Evolutionary conservation across 1,140 invertebrate species (phyloP), one percentile per base, ranked within the genome.

Genomic region (Brachionus asplanchnoidis): DNA sequence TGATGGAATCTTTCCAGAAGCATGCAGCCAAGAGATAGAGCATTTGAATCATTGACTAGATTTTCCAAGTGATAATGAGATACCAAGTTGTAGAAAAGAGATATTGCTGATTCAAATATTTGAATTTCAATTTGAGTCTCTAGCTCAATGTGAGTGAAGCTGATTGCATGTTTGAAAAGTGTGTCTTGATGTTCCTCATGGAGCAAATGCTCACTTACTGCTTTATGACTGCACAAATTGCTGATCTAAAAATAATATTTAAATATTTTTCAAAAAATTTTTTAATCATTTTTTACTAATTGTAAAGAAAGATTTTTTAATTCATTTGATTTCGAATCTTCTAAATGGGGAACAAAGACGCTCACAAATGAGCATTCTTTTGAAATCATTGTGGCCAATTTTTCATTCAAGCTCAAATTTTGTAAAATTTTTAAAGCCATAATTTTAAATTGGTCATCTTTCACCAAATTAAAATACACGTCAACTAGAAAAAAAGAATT

Each of bases 331-430:
- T 73, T 73, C 1, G 68, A 42, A 42, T 73, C 68, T 73, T 73
- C 68, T 73, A 73, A 42, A 17, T 73, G 32, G 6, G 68, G 28
- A 42, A 73, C 36, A 73, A 73, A 73, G 6, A 73, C 68, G 20
- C n/a, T 73, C 32, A 73, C 68, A 73, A 73, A 73, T 2, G 68
- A 73, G 20, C 68, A 73, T 73, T 73, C 68, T 73, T 73, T 73
- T 40, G 36, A 40, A 9, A 42, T 42, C 9, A 73, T n/a, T 23
- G 7, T 14, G 32, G 68, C 68, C 17, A 73, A 12, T 73, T 73
- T 9, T 73, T 73, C 68, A 42, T 73, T 73, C 42, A 73, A 23
- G 36, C 32, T 40, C 40, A 73, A 44, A 42, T 73, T 73, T 73
- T 73, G 68, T 73, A 73, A 17, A n/a, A 73, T 40, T 40, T 42